Conservation (phyloP, 1,140 invertebrate species). For the Dreissena rostriformis region DNA sequence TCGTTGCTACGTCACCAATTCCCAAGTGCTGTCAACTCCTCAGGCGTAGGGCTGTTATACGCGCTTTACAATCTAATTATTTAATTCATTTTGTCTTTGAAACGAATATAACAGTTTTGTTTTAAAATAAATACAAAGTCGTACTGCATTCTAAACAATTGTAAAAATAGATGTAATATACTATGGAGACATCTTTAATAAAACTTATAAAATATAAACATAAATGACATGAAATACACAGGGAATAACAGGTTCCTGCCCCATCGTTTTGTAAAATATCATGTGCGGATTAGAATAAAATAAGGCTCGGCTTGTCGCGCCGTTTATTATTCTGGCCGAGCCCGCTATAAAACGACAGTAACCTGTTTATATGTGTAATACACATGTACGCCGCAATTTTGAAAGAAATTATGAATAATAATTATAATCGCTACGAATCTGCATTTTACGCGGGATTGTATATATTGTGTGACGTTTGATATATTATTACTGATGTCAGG, state of each 20-base stretch:
- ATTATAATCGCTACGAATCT: no score
- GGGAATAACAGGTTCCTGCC: background rate
- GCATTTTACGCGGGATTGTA: no score
- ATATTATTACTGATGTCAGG: no score
- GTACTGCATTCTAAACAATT: no score
- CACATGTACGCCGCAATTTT: no score
- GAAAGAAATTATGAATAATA: no score
- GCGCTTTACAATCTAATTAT: background rate
- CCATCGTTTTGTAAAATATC: background rate
- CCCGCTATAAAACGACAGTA: no score
- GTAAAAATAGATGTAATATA: background rate
- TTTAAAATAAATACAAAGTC: no score
- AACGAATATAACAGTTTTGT: background rate
- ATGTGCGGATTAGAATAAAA: no score
- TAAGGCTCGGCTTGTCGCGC: background rate
- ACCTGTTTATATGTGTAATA: no score
- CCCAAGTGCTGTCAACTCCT: conserved; percentile 35
- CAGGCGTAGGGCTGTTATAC: background rate
- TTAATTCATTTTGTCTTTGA: background rate
- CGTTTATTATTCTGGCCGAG: background rate
- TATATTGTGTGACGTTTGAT: no score
- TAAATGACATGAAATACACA: background rate
- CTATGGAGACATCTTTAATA: background rate
- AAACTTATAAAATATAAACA: background rate
- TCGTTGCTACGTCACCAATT: conserved; percentile 11